Conservation (phyloP, 2,888 invertebrate genomes). For the Xestia ashworthii region DNA sequence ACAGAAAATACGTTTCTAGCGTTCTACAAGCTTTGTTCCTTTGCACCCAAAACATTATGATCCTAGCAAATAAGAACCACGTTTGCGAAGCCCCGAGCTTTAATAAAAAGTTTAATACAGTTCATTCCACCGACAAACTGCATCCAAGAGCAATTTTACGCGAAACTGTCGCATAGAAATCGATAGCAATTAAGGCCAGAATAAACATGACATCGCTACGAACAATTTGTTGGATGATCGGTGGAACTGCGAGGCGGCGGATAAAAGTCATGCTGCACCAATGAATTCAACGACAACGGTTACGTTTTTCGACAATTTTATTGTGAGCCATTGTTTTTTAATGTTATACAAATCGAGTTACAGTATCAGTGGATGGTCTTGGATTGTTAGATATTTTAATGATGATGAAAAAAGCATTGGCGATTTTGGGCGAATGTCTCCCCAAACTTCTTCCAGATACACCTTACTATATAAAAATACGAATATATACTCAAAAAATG, state of each 20-base stretch:
- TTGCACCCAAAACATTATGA: slow-evolving; percentile 17
- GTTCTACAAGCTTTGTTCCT: slow-evolving; percentile 13
- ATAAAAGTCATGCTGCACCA: background rate
- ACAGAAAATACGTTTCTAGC: slow-evolving; percentile 32
- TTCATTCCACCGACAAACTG: background rate
- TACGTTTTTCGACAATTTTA: background rate
- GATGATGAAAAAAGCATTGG: background rate
- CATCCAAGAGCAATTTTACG: background rate
- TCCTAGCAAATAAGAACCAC: slow-evolving; percentile 15
- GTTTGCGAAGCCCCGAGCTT: background rate
- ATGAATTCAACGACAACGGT: background rate
- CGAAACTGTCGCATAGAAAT: slow-evolving; percentile 14
- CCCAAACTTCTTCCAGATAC: background rate
- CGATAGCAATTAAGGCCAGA: slow-evolving; percentile 13
- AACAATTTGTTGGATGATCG: slow-evolving; percentile 11
- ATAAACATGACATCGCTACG: background rate
- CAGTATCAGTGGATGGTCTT: background rate
- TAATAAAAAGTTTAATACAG: background rate
- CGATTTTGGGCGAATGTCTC: background rate
- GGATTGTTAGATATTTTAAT: background rate
- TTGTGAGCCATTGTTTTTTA: too few species aligned
- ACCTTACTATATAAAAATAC: background rate
- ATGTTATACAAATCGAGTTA: background rate
- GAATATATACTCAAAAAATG: too few species aligned
- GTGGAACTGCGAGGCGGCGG: background rate